Conservation (phyloP, 2,113 vertebrate species). For the Haliaeetus leucogaster region DNA sequence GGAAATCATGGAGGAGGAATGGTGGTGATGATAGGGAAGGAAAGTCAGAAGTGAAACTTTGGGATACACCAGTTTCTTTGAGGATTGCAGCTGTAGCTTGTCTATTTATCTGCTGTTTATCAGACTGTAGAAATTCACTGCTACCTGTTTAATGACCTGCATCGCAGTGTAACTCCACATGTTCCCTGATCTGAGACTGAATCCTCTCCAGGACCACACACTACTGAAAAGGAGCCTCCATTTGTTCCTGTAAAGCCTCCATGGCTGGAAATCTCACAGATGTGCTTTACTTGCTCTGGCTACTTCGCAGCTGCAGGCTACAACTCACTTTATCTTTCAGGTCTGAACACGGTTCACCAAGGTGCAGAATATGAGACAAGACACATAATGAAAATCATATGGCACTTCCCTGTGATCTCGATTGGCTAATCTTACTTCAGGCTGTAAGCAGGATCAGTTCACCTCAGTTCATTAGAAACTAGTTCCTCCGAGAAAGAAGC, state of each 20-base stretch:
- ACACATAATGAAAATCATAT: not conserved
- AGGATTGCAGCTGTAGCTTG: not conserved
- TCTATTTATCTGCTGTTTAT: not conserved
- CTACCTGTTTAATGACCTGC: not conserved
- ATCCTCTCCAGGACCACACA: not conserved
- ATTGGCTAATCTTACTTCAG: not conserved
- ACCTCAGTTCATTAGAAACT: not conserved
- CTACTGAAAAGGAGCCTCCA: not conserved
- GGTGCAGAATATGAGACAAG: not conserved
- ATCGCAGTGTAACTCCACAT: not conserved
- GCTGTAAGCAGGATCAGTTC: not conserved
- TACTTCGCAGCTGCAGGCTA: not conserved
- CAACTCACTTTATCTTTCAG: not conserved
- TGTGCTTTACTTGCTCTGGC: not conserved
- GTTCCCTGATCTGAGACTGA: not conserved
- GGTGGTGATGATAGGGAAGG: not conserved
- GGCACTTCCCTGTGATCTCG: not conserved
- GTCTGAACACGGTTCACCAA: not conserved
- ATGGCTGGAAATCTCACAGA: not conserved
- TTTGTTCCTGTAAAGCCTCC: not conserved
- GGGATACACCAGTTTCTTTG: not conserved
- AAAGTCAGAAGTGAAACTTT: not conserved
- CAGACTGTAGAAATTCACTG: not conserved
- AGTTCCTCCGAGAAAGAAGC: not conserved
- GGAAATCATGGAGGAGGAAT: not conserved